Evolutionary conservation across 2,797 vertebrate genomes (phyloP), one percentile per base, ranked within the genome.

Genomic region (Oryzias dopingdopingensis): DNA sequence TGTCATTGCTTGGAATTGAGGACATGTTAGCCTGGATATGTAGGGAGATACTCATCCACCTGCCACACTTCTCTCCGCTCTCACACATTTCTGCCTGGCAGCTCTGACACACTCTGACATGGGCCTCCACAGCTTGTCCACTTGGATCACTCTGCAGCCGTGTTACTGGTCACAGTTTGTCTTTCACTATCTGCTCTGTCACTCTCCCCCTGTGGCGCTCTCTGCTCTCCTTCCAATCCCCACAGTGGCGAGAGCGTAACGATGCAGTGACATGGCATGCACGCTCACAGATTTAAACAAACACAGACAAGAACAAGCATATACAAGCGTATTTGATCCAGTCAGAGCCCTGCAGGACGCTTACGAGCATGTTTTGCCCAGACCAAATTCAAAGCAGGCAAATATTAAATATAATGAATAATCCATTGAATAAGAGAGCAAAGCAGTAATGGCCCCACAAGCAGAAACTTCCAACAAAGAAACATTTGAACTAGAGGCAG

Each of bases 91-190:
- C 47, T 57, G 62, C 61, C 62, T 56, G 55, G 53, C 70, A 51
- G 56, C 62, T 64, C 59, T 49, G 55, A 83, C 7, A 71, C 29
- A 46, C 65, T 73, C 52, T 67, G 80, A 77, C 51, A 26, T 1
- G 1, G 12, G 5, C 66, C 61, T 46, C 55, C 72, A 54, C 44
- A 16, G 62, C 43, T 73, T 65, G 76, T 82, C 82, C 53, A 40
- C 57, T 66, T 69, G 62, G 60, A 79, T 86, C 76, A 66, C 58
- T 70, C 59, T 67, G 64, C 20, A 5, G 37, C 45, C 20, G 4
- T 45, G 59, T 65, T 20, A 32, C 40, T 29, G 75, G 74, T 77
- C 83, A 76, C 67, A 65, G 56, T 69, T 78, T 64, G 77, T 84
- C 73, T 70, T 67, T 67, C 8, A 1, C 62, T 63, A 65, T 77